Percentiles rank a stretch among this genome's conserved stretches.
These are phyloP conservation scores for Itoplectis maculator DNA, from an alignment of 2,888 invertebrate genomes.

Conservation along the genomic window DNA sequence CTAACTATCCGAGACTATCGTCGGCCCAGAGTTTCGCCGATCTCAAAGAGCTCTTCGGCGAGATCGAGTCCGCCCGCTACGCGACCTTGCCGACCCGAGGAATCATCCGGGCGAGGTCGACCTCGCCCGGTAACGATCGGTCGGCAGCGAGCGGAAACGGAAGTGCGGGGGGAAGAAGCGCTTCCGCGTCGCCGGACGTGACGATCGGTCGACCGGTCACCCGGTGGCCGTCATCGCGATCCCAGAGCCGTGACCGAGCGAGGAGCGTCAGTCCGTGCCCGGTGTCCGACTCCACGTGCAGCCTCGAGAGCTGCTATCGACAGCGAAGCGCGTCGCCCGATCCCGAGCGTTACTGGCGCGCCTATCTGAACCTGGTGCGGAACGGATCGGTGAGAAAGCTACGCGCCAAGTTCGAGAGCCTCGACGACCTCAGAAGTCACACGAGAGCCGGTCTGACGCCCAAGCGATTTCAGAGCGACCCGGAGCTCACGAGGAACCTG, in stretches of 20 bases:
- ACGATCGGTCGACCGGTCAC: conserved; percentile 78
- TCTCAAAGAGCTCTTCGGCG: conserved; percentile 93
- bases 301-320: conserved; percentile 88
- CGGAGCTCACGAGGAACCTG: conserved; percentile 89
- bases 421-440: conserved; percentile 85
- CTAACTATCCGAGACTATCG: conserved; percentile 80
- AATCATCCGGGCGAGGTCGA: conserved; percentile 80
- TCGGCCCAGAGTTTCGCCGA: conserved; percentile 90
- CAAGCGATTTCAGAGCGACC: conserved; percentile 91
- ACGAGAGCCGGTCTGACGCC: conserved; percentile 81
- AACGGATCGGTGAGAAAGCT: conserved; percentile 92
- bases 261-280: conserved; percentile 82
- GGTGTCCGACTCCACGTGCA: conserved; percentile 85
- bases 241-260: conserved; percentile 79
- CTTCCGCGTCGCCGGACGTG: conserved; percentile 79
- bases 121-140: conserved; percentile 84
- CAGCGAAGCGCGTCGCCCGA: conserved; percentile 91
- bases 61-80: conserved; percentile 88
- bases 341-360: conserved; percentile 89
- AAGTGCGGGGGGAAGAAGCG: conserved; percentile 73
- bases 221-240: conserved; percentile 53
- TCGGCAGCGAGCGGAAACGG: conserved; percentile 71
- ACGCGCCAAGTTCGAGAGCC: conserved; percentile 91
- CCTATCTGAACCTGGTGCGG: conserved; percentile 90
- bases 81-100: conserved; percentile 74